A percentile compares a stretch with the other conserved stretches of the same genome.
phyloP scores from a whole-genome alignment of 2,113 vertebrate species.

The Pteruthius melanotis region DNA sequence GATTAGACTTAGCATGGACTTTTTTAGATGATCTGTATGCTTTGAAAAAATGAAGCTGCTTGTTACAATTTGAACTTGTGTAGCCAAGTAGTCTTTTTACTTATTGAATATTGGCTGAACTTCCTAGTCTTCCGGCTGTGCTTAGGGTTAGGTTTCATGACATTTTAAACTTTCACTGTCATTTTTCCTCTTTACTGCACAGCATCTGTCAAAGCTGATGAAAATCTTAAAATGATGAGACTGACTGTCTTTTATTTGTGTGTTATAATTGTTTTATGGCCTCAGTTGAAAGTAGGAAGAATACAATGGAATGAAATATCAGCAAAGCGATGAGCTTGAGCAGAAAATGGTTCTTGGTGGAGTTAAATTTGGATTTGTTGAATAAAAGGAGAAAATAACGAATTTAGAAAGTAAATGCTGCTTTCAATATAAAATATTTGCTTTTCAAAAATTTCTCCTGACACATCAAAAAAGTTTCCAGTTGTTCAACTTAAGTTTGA shows the following conservation, averaged over 20 bases:
- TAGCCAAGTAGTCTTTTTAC: neutral
- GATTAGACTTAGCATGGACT: neutral
- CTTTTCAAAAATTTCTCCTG: neutral
- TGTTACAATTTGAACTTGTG: neutral
- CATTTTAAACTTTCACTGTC: neutral
- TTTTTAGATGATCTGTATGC: neutral
- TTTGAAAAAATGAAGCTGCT: neutral
- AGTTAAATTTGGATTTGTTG: neutral
- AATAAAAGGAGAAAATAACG: neutral
- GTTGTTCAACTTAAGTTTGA: rapidly evolving
- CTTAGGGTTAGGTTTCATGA: neutral
- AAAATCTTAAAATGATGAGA: neutral
- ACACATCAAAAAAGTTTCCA: rapidly evolving
- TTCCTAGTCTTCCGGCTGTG: neutral
- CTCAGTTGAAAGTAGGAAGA: neutral
- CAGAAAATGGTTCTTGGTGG: neutral
- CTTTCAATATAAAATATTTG: neutral
- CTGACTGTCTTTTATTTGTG: neutral
- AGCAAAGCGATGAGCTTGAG: neutral
- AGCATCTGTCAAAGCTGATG: neutral
- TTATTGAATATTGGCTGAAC: neutral
- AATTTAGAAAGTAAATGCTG: neutral
- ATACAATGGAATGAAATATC: neutral
- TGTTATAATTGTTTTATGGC: neutral
- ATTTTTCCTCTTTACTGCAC: neutral